Conservation (phyloP, 2,888 invertebrate genomes). For the Leucophenga montana region DNA sequence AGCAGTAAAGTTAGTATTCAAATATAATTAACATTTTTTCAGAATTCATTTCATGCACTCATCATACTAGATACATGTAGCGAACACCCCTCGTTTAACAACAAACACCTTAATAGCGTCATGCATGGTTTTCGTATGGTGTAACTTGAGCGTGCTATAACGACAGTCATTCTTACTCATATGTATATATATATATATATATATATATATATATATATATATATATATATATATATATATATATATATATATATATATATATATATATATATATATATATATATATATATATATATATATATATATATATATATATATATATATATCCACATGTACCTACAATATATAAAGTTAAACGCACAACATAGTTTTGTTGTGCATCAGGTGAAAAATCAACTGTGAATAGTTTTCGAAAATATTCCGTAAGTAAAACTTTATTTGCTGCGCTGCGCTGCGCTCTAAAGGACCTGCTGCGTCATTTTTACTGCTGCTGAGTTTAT, state of each 20-base stretch:
- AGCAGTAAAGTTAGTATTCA: too few relatives aligned
- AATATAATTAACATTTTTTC: too few relatives aligned
- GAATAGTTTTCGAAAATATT: slow-evolving; percentile 64
- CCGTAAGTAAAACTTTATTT: slow-evolving; percentile 61
- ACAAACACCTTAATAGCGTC: not conserved
- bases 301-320: not conserved
- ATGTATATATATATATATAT: not conserved
- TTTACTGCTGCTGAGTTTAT: slow-evolving; percentile 1
- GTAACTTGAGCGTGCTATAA: slow-evolving; percentile 47
- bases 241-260: not conserved
- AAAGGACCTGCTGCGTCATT: slow-evolving; percentile 6
- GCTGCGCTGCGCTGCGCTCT: slow-evolving; percentile 33
- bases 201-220: not conserved
- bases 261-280: not conserved
- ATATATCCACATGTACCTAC: slow-evolving; percentile 45
- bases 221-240: not conserved
- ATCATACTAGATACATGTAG: too few relatives aligned
- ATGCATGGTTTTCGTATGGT: slow-evolving; percentile 17
- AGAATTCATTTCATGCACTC: too few relatives aligned
- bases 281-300: not conserved
- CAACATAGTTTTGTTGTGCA: slow-evolving; percentile 45
- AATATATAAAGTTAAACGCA: slow-evolving; percentile 42
- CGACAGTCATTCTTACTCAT: slow-evolving; percentile 24
- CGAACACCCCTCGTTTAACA: too few relatives aligned
- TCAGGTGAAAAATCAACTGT: slow-evolving; percentile 68